Base-by-base conservation (phyloP, 2,113 vertebrate species). In the Onychorhynchus coronatus region DNA sequence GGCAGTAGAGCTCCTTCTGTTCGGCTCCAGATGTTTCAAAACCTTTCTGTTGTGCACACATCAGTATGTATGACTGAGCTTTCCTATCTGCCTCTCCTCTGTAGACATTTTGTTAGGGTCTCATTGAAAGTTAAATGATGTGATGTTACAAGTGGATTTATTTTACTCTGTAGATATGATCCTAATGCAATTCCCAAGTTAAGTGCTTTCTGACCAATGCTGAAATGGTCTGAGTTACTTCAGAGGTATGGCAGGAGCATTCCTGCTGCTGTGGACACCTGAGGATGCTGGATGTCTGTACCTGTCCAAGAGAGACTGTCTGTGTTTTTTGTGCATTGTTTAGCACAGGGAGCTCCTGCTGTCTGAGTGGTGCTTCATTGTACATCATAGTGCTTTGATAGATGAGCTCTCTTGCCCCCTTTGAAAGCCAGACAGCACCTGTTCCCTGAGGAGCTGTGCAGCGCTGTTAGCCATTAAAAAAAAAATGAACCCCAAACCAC, bases 401-500 rank as follows among this genome's bases (percentile, higher is more conserved):
- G 27, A 6, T 46, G 42, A 50, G 19, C 49, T 78, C 23, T 41
- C 52, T 37, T 41, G 35, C 4, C 55, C 46, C 11, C 8, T 75
- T n/a, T 75, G 58, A 63, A 66, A 59, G 35, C 12, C 49, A 24
- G 44, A 4, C 10, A 56, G 49, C 18, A 35, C 5, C 1, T 41
- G 9, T 44, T 71, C 49, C 67, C 16, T 30, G 22, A 67, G 56
- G 25, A 91, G 47, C 49, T 78, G 52, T 27, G 12, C 39, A 39
- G 71, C 42, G 8, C 63, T 25, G 22, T 39, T 33, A 95, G 71
- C 59, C 33, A 8, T 39, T 62, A 14, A 14, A 52, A 66, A 88
- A 65, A 41, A 44, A 44, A n/a, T n/a, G n/a, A n/a, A 28, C 8
- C 41, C 0, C 3, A n/a, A 31, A 35, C 22, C 33, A 17, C 1